phyloP scores from a whole-genome alignment of 1,140 invertebrate genomes.

The Meloidogyne floridensis region DNA sequence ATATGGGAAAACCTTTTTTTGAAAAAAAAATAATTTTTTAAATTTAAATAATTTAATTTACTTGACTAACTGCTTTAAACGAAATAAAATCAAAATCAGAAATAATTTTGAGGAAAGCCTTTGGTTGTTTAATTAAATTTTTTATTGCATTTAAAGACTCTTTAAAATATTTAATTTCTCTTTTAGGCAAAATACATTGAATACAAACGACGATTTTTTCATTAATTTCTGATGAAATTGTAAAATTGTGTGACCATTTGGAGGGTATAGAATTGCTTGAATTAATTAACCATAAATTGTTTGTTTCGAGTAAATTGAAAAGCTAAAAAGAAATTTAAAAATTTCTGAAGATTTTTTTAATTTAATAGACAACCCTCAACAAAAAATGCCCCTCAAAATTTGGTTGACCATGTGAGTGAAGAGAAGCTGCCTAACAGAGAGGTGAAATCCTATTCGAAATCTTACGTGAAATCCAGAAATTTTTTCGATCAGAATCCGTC shows the following conservation, averaged over 20 bases:
- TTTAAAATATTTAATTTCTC: not conserved
- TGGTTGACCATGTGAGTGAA: no score
- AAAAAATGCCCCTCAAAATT: no score
- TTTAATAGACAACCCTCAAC: no score
- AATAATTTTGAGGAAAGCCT: not conserved
- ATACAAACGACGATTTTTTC: not conserved
- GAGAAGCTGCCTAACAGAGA: no score
- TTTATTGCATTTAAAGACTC: not conserved
- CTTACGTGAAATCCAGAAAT: no score
- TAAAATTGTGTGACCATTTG: not conserved
- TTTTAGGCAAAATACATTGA: not conserved
- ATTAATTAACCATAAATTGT: not conserved
- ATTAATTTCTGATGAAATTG: not conserved
- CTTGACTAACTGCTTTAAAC: not conserved
- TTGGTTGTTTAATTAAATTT: not conserved
- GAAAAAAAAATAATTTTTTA: not conserved
- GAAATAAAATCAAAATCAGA: conserved; percentile 13
- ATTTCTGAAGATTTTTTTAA: no score
- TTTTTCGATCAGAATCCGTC: no score
- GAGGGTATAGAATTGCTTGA: not conserved
- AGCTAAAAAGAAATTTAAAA: not conserved
- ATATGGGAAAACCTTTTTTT: not conserved
- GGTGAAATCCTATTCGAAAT: no score
- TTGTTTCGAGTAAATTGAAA: not conserved
- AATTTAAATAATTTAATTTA: not conserved